Evolutionary conservation across 2,797 vertebrate genomes (phyloP).

Genomic region (Neostethus bicornis): DNA sequence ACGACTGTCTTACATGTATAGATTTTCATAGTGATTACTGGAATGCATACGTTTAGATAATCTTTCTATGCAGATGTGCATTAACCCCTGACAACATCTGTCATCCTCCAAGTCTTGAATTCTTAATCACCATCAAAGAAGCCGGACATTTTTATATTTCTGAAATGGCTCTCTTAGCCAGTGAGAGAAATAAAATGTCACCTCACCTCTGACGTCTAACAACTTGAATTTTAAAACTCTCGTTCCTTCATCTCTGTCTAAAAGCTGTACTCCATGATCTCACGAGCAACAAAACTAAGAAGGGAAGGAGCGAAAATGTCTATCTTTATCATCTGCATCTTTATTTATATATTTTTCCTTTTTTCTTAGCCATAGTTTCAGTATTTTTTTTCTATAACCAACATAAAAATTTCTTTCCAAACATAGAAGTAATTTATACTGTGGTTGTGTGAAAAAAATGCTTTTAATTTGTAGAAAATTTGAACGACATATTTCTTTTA

Average conservation of each 20-base stretch:
- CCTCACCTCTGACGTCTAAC: constrained; percentile 50
- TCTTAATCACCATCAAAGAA: constrained; percentile 36
- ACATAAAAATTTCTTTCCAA: no score
- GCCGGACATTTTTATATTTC: constrained; percentile 49
- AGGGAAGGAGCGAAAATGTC: not conserved
- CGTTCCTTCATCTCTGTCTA: constrained; percentile 40
- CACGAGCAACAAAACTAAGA: constrained; percentile 57
- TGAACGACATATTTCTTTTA: no score
- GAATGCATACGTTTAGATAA: not conserved
- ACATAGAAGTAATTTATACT: no score
- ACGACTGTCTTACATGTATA: not conserved
- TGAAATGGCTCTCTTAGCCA: constrained; percentile 47
- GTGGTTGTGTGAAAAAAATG: not conserved
- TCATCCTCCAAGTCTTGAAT: constrained; percentile 11
- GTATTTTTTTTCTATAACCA: not conserved
- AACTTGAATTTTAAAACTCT: constrained; percentile 65
- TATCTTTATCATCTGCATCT: constrained; percentile 27
- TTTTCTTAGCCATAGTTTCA: constrained; percentile 4
- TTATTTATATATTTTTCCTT: constrained; percentile 1
- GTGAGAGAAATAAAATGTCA: constrained; percentile 64
- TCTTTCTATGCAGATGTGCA: not conserved
- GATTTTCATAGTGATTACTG: not conserved
- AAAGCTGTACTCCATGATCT: constrained; percentile 54
- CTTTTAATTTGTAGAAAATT: no score
- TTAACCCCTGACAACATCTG: constrained; percentile 18